phyloP scores from a whole-genome alignment of 2,113 vertebrate genomes.

The Bambusicola thoracicus region DNA sequence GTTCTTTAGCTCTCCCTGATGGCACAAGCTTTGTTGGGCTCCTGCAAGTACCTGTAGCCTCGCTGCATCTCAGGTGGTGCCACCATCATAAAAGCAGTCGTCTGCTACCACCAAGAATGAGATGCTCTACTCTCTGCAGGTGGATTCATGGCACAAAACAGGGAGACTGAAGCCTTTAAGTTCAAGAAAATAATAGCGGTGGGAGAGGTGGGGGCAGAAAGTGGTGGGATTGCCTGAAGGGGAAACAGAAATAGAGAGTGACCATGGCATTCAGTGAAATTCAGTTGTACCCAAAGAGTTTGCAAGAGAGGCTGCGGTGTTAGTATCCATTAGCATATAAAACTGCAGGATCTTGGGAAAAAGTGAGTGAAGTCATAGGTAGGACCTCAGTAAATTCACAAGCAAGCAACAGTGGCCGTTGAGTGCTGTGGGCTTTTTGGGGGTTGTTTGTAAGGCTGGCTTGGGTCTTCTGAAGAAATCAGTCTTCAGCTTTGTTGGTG shows the following conservation, averaged over 20 bases:
- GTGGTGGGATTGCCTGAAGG: neutral
- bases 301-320: neutral
- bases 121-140: neutral
- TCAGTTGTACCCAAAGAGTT: neutral
- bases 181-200: neutral
- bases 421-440: neutral
- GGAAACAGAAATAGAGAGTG: neutral
- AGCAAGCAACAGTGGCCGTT: neutral
- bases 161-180: neutral
- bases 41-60: neutral
- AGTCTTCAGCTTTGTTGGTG: neutral
- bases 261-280: neutral
- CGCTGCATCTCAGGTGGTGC: neutral
- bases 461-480: neutral
- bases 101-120: neutral
- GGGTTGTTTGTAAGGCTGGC: neutral
- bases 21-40: neutral
- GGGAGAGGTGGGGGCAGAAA: neutral
- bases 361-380: neutral
- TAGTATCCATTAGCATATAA: neutral
- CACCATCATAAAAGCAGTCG: neutral
- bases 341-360: neutral
- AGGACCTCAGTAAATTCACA: neutral
- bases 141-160: neutral
- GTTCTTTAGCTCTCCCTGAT: neutral